Evolutionary conservation across 1,140 invertebrate genomes (phyloP), one percentile per base, ranked within the genome.

Genomic region (Drosophila bocki): DNA sequence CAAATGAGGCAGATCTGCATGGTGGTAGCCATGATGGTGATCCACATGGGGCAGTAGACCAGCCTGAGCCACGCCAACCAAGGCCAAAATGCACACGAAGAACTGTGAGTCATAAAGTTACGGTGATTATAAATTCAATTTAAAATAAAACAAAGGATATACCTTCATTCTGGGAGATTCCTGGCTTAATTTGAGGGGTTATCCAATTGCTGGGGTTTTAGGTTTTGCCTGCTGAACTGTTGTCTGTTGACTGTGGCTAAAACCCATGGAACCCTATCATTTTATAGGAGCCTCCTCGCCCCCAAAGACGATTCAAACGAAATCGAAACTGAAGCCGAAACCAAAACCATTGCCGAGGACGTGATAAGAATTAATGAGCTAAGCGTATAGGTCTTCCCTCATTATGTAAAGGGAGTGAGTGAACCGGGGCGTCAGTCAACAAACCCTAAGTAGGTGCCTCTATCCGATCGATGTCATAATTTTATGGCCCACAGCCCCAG

Each of bases 81-180:
- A 59, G 35, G 85, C 85, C 82, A 92, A 78, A 60, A 85, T 78
- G 75, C 87, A 91, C 72, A 91, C 75, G 47, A 92, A 75, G 71
- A 76, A 79, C 48, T 51, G 26, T 7, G 5, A 7, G 3, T 11
- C 5, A 32, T 3, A 12, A 11, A 51, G 26, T 29, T 29, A 29
- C 6, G 26, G 26, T 26, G 5, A 29, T 6, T 29, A 33, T 22
- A n/a, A 47, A 13, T 6, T 35, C 0, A 22, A 0, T 17, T 2
- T 3, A 26, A 9, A 29, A 29, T 7, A 17, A 3, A 0, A 2
- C 0, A 13, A 13, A 7, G n/a, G 11, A 51, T 17, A 33, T 51
- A 91, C 91, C 91, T 92, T 92, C 91, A 92, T 92, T 83, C 15
- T 59, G 76, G n/a, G 80, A 82, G 84, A 92, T 92, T 92, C 87